Evolutionary conservation across 2,888 invertebrate species (phyloP).

Genomic region (Drepanosiphum platanoidis): DNA sequence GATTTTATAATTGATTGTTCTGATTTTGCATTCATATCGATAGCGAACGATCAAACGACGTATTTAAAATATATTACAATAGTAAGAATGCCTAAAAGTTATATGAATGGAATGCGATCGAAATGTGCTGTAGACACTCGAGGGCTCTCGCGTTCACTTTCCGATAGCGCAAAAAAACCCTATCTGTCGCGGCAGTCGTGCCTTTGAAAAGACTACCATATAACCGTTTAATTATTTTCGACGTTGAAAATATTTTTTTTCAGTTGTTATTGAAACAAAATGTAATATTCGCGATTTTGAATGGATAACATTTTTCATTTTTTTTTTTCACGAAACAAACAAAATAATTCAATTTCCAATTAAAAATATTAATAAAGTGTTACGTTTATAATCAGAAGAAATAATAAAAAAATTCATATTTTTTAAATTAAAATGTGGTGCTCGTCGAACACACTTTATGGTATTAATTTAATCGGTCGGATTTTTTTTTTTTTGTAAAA

Average conservation of each 20-base stretch:
- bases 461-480: neutral
- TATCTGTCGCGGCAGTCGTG: too few relatives aligned
- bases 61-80: too few relatives aligned
- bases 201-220: too few relatives aligned
- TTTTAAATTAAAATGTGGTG: neutral
- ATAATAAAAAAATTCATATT: neutral
- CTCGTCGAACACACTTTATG: neutral
- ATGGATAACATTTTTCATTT: neutral
- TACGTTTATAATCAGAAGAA: neutral
- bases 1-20: too few relatives aligned
- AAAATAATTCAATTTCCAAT: conserved; percentile 3
- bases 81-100: too few relatives aligned
- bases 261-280: neutral
- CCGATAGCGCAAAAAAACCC: too few relatives aligned
- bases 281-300: neutral
- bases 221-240: neutral
- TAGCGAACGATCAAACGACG: too few relatives aligned
- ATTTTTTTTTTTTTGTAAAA: neutral
- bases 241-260: neutral
- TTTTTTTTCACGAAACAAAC: neutral
- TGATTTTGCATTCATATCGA: too few relatives aligned
- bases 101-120: too few relatives aligned
- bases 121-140: too few relatives aligned
- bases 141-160: too few relatives aligned
- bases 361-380: neutral